Conservation (phyloP, 2,888 invertebrate genomes). For the Ferrisia virgata region DNA sequence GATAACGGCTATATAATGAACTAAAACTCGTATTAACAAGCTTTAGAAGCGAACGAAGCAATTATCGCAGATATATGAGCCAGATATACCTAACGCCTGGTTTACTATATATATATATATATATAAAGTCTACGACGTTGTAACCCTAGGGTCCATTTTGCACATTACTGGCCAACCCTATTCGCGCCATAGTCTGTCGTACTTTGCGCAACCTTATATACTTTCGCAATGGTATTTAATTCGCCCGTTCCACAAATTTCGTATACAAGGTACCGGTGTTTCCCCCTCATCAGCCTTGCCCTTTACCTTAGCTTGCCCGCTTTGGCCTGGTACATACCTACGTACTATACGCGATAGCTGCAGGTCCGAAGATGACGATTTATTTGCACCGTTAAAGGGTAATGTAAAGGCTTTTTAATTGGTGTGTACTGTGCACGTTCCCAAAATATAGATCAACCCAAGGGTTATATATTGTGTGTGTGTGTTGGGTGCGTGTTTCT, state of each 20-base stretch:
- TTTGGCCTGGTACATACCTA: background rate
- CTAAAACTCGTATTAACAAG: slow-evolving; percentile 44
- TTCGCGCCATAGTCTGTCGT: slow-evolving; percentile 5
- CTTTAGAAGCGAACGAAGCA: slow-evolving; percentile 41
- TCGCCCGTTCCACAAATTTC: slow-evolving; percentile 16
- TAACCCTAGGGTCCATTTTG: slow-evolving; percentile 45
- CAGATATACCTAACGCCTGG: slow-evolving; percentile 40
- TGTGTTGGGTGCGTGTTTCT: too few species aligned
- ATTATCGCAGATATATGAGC: slow-evolving; percentile 45
- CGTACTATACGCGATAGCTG: background rate
- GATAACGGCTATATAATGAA: slow-evolving; percentile 45
- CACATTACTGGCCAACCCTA: slow-evolving; percentile 42
- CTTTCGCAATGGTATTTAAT: slow-evolving; percentile 41
- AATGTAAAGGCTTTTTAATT: slow-evolving; percentile 4
- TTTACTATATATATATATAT: too few species aligned
- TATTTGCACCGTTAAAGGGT: background rate
- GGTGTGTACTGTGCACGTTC: background rate
- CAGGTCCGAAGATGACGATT: background rate
- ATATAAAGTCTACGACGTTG: slow-evolving; percentile 20
- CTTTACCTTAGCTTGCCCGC: too few species aligned
- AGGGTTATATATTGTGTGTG: too few species aligned
- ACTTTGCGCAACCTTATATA: slow-evolving; percentile 16
- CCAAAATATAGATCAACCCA: too few species aligned
- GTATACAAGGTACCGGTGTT: too few species aligned
- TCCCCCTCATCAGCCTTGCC: too few species aligned